Base-by-base conservation (phyloP, 2,113 vertebrate species). In the Epinephelus fuscoguttatus region DNA sequence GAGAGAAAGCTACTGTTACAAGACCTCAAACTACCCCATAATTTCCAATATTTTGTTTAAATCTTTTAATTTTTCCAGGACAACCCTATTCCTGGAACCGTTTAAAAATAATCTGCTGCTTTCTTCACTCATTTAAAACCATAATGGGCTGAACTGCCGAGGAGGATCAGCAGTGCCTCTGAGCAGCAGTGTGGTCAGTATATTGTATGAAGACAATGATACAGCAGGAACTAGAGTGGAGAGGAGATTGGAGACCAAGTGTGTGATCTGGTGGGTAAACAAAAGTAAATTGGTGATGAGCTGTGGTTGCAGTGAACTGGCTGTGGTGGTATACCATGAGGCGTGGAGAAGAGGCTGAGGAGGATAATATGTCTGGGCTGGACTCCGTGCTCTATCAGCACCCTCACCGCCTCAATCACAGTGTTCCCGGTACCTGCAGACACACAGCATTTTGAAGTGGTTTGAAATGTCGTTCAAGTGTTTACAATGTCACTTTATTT, bases 261-360 rank as follows among this genome's bases (percentile, higher is more conserved):
- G 61, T 61, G 52, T 60, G 64, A 75, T 62, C 27, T 75, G 40
- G 27, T 59, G 78, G 47, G 62, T 71, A 69, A 77, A 81, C 63
- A 81, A 79, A 82, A 71, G 68, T n/a, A 49, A 88, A 60, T 2
- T 25, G 68, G 37, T 62, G 55, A 64, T 15, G 42, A 67, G 59
- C 67, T 67, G 72, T 12, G 25, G 53, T 47, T 25, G 75, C 21
- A 59, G 42, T 49, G 42, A 70, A n/a, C 25, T 57, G 50, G 56
- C 8, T 55, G 63, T 42, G 63, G 71, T 52, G 19, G 50, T 95
- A 90, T 93, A 99, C 98, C 98, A 0, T 98, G 97, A 77, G 98
- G 98, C 1, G 98, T 98, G 73, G 97, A 99, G 94, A 99, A 99
- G 49, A 98, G 97, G 91, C 97, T 99, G 77, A 99, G 97, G 45